These are phyloP conservation scores for Cantharis lateralis DNA, from an alignment of 2,888 invertebrate species.

Conservation along the genomic window DNA sequence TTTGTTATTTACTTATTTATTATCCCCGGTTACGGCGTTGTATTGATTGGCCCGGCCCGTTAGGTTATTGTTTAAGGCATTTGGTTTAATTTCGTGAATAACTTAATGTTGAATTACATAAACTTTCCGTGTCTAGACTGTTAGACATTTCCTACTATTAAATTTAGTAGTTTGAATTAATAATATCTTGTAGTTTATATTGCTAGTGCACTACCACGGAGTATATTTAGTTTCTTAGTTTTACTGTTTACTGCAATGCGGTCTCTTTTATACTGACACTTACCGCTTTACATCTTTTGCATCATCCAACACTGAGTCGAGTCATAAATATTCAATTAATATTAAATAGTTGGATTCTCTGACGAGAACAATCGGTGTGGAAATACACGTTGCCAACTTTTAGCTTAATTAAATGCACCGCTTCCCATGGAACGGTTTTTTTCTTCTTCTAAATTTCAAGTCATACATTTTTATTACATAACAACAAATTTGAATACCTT, in stretches of 20 bases:
- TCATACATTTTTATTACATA: not conserved
- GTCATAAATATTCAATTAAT: not conserved
- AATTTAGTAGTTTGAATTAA: slow-evolving; percentile 29
- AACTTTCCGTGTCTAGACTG: slow-evolving; percentile 24
- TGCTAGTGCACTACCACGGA: slow-evolving; percentile 24
- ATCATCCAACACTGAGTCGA: not conserved
- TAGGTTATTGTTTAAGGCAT: slow-evolving; percentile 6
- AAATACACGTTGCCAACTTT: not conserved
- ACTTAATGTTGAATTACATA: slow-evolving; percentile 7
- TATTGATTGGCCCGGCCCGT: slow-evolving; percentile 21
- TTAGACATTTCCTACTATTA: slow-evolving; percentile 21
- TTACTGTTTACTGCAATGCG: slow-evolving; percentile 35
- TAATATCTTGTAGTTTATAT: slow-evolving; percentile 30
- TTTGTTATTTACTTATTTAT: not conserved
- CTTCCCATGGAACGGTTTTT: not conserved
- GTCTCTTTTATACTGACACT: slow-evolving; percentile 35
- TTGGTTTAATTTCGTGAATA: slow-evolving; percentile 10
- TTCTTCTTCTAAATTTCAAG: not conserved
- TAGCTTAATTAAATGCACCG: not conserved
- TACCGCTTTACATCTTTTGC: slow-evolving; percentile 9
- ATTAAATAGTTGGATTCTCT: not conserved
- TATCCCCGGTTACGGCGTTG: not conserved
- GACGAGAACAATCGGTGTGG: not conserved
- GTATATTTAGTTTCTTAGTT: slow-evolving; percentile 31
- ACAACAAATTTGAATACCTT: not conserved